Base-by-base conservation (phyloP, 2,113 vertebrate species). In the Phaethon lepturus region DNA sequence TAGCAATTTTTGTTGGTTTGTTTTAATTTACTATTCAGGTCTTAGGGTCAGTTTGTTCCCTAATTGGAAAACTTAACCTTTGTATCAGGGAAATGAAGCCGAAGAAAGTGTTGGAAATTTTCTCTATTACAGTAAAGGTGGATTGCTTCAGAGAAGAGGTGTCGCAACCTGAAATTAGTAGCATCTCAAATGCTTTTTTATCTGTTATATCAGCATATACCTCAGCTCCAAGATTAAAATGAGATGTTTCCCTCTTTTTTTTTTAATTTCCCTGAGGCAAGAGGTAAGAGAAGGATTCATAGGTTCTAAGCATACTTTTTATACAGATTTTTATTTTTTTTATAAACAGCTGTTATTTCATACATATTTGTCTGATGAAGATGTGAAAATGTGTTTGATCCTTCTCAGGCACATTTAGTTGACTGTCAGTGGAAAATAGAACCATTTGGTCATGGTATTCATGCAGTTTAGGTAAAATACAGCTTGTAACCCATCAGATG, bases 381-480 rank as follows among this genome's bases (percentile, higher is more conserved):
- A 72, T 89, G 76, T 95, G 55, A 86, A 86, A 74, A 50, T 22
- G 62, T 6, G 18, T 77, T 74, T 86, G 79, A 82, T 96, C 56
- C 81, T 82, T 85, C 58, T 55, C 56, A 92, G 90, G 50, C 72
- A 67, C 50, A 4, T 76, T 42, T 47, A 59, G 29, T 45, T 53
- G 44, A 35, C 62, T 93, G 56, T 86, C 67, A 42, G 68, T 33
- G 55, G 67, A 9, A 91, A 88, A 62, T 15, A 23, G 0, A 40
- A 10, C 10, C 79, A 92, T 50, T 12, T 50, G 16, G 58, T 20
- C 77, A 0, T 62, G 10, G 66, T 44, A 10, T 52, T 88, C 18
- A 3, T 82, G 56, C 69, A 63, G 68, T 24, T 58, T 18, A 74
- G 60, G 15, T 80, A 23, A 59, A 80, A 68, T 25, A 16, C 50